Base-by-base conservation (phyloP, 2,113 vertebrate species). In the Eulemur rufifrons region DNA sequence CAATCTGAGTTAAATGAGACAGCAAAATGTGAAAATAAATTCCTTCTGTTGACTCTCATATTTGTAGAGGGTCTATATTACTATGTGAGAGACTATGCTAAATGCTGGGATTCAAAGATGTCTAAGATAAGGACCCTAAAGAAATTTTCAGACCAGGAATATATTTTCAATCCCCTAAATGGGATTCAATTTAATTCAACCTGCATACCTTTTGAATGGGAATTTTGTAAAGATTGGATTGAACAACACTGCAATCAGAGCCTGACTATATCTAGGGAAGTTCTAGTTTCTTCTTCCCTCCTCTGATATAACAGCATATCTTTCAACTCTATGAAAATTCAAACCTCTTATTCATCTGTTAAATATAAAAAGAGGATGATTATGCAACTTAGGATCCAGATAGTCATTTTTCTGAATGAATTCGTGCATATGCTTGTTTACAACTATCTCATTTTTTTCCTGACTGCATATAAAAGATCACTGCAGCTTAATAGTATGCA, bases 401-500 rank as follows among this genome's bases (percentile, higher is more conserved):
- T 1, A 93, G 15, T 69, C 61, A 54, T 95, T 90, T 86, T 96
- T 69, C 91, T 97, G 94, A 96, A 96, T 91, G 84, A 95, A 71
- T 92, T 81, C 68, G 42, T 88, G 54, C 66, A 71, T 85, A 56
- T 84, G 69, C 66, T 59, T 87, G 74, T 78, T 97, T 85, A 95
- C 81, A 94, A 69, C 54, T 13, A 66, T 78, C 54, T 96, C 83
- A 52, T 64, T 50, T 64, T 64, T 94, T 61, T 45, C 86, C 56
- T 45, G 61, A 54, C 37, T 81, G n/a, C 83, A 86, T 27, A n/a
- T 9, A 81, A 94, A 76, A 90, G 69, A 90, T 83, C 76, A 59
- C 37, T 12, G 61, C 37, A 23, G 82, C 39, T 76, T 84, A 94
- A 89, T 2, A 68, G 81, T 56, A 76, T 50, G 47, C 61, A 63